phyloP scores from a whole-genome alignment of 2,113 vertebrate genomes.

The Cochlearius cochlearius region DNA sequence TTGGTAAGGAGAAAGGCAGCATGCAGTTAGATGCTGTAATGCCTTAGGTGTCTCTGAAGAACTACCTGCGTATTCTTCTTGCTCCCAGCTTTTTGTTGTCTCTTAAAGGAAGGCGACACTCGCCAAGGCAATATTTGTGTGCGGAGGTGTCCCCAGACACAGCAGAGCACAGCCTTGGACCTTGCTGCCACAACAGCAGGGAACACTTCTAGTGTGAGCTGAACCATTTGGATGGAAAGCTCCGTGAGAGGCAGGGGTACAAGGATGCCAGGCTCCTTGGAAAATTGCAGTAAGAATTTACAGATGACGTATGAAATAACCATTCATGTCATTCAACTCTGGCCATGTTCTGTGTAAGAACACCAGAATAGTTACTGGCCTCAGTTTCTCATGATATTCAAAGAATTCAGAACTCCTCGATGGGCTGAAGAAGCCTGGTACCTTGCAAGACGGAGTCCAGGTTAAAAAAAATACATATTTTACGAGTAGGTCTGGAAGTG shows the following conservation, averaged over 20 bases:
- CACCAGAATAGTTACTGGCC: background rate
- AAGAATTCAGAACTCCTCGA: background rate
- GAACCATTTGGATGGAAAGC: background rate
- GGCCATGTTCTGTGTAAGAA: background rate
- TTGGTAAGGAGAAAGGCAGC: background rate
- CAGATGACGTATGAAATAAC: background rate
- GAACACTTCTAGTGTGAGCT: background rate
- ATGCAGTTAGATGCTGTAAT: background rate
- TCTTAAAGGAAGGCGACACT: background rate
- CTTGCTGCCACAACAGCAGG: background rate
- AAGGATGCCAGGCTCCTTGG: background rate
- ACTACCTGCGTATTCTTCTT: background rate
- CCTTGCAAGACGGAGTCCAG: background rate
- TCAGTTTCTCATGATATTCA: background rate
- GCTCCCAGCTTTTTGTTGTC: background rate
- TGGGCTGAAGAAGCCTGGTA: background rate
- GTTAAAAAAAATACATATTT: background rate
- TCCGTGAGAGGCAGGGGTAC: background rate
- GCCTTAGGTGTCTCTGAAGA: background rate
- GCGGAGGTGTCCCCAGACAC: background rate
- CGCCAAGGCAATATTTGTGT: background rate
- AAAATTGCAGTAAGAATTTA: background rate
- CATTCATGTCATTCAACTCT: background rate
- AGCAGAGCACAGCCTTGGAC: background rate
- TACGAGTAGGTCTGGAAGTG: constrained; percentile 16